Percentiles rank a stretch among this genome's conserved stretches.
Evolutionary conservation across 2,797 vertebrate genomes (phyloP).

Genomic region (Atherinosoma microstoma): DNA sequence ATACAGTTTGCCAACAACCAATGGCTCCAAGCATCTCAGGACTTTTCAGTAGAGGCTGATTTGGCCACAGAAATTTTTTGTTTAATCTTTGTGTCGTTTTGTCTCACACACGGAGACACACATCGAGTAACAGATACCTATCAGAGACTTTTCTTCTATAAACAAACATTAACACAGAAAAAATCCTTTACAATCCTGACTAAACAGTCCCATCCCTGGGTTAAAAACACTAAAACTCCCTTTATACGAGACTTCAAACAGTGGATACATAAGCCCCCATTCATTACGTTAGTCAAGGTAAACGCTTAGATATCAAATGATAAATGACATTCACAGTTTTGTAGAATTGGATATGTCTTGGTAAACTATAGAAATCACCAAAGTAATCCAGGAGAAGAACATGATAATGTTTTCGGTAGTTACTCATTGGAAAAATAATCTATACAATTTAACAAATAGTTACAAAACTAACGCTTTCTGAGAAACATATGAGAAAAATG

Average conservation of each 20-base stretch:
- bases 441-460: background rate
- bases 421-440: background rate
- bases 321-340: constrained; percentile 27
- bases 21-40: constrained; percentile 11
- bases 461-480: background rate
- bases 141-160: constrained; percentile 31
- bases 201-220: constrained; percentile 37
- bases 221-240: constrained; percentile 21
- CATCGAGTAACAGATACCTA: constrained; percentile 23
- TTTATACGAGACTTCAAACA: constrained; percentile 40
- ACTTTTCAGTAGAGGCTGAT: constrained; percentile 20
- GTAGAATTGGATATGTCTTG: constrained; percentile 13
- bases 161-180: constrained; percentile 54
- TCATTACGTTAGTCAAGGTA: constrained; percentile 17
- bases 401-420: background rate
- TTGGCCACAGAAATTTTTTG: constrained; percentile 25
- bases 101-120: constrained; percentile 4
- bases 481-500: background rate
- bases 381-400: constrained; percentile 31
- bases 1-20: background rate
- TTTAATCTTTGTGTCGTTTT: background rate
- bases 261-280: constrained; percentile 46
- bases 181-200: constrained; percentile 37
- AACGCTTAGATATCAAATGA: constrained; percentile 22
- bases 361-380: constrained; percentile 22